phyloP scores from a whole-genome alignment of 2,113 vertebrate species.

The Vulpes lagopus region DNA sequence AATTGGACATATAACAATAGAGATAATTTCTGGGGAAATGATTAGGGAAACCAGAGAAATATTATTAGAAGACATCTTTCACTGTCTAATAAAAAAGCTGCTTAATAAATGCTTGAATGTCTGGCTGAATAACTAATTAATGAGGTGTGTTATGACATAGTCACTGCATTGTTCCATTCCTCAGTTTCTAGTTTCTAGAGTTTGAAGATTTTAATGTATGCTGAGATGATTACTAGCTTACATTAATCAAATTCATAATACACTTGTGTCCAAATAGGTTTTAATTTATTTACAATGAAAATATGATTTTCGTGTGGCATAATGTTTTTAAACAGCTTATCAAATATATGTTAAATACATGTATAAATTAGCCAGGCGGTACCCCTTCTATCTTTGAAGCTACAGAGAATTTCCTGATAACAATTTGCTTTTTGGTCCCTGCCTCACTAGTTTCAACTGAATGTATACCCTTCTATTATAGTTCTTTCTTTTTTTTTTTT shows the following conservation, averaged over 20 bases:
- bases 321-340: neutral
- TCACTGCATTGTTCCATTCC: neutral
- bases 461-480: neutral
- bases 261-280: neutral
- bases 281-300: slow-evolving; percentile 56
- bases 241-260: neutral
- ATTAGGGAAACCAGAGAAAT: neutral
- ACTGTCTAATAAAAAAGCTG: neutral
- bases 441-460: neutral
- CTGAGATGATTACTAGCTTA: neutral
- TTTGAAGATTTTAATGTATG: neutral
- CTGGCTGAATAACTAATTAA: neutral
- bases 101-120: neutral
- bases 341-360: neutral
- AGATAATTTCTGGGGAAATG: neutral
- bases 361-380: neutral
- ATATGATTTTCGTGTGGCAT: neutral
- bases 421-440: neutral
- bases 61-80: neutral
- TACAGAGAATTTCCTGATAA: neutral
- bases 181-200: neutral
- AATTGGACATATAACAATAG: neutral
- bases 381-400: neutral
- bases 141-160: neutral
- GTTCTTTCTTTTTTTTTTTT: neutral